A percentile compares a stretch with the other conserved stretches of the same genome.
These are phyloP conservation scores for Sebastes vulpes DNA, from an alignment of 2,797 vertebrate species.

Conservation along the genomic window DNA sequence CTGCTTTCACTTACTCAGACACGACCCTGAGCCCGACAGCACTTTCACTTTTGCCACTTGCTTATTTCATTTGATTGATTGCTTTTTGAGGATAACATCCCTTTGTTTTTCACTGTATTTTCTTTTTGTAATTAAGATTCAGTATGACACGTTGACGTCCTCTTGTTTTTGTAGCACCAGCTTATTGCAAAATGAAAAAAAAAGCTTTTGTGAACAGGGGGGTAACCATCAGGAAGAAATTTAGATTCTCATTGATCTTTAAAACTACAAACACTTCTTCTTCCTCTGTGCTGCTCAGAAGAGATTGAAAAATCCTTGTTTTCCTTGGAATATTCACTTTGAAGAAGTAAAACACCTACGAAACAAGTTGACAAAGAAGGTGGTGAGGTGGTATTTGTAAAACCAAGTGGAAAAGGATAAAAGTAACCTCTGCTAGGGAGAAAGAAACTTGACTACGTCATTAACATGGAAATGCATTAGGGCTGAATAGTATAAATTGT, in stretches of 20 bases:
- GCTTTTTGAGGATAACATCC: conserved; percentile 59
- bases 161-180: conserved; percentile 38
- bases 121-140: conserved; percentile 59
- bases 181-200: conserved; percentile 49
- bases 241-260: conserved; percentile 57
- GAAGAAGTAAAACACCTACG: conserved; percentile 28
- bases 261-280: conserved; percentile 45
- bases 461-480: conserved; percentile 32
- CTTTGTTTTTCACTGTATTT: conserved; percentile 49
- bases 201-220: conserved; percentile 32
- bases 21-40: conserved; percentile 60
- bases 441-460: not conserved
- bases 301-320: conserved; percentile 20
- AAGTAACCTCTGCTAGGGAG: conserved; percentile 8
- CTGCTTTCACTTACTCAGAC: conserved; percentile 66
- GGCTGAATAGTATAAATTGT: conserved; percentile 14
- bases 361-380: conserved; percentile 20
- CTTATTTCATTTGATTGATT: conserved; percentile 72
- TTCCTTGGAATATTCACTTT: conserved; percentile 27
- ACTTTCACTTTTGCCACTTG: conserved; percentile 64
- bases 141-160: conserved; percentile 27
- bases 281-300: conserved; percentile 15
- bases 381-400: conserved; percentile 25
- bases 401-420: conserved; percentile 28
- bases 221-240: conserved; percentile 48